Percentiles rank a stretch among this genome's conserved stretches.
These are phyloP conservation scores for Hydropsyche betteni DNA, from an alignment of 2,888 invertebrate genomes.

Conservation along the genomic window DNA sequence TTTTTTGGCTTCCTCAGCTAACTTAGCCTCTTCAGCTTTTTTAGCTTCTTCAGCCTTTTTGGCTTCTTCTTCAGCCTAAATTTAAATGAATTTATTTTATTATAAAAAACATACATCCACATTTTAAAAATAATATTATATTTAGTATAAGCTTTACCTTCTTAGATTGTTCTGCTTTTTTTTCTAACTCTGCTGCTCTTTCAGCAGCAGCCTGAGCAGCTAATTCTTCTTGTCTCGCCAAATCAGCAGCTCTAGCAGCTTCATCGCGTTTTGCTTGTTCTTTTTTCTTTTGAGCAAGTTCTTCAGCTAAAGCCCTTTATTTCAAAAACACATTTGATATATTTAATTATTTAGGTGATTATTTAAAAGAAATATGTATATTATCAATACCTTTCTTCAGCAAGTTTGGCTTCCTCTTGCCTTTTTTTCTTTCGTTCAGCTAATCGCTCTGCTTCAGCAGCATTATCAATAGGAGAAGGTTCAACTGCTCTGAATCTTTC, in stretches of 20 bases:
- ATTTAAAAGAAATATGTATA: not conserved
- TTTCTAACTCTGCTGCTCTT: conserved; percentile 57
- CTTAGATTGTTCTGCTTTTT: conserved; percentile 54
- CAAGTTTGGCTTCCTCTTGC: conserved; percentile 71
- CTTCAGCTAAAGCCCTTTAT: conserved; percentile 66
- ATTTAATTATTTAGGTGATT: conserved; percentile 51
- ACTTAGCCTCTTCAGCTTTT: conserved; percentile 57
- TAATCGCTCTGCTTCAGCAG: conserved; percentile 61
- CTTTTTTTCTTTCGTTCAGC: conserved; percentile 67
- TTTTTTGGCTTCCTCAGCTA: conserved; percentile 63
- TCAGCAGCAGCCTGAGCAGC: conserved; percentile 63
- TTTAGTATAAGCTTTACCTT: conserved; percentile 40
- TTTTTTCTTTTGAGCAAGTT: conserved; percentile 65
- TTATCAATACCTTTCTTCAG: conserved; percentile 66
- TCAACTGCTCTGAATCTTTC: conserved; percentile 69
- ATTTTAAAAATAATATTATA: not conserved
- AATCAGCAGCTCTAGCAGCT: conserved; percentile 64
- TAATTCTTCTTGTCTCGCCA: conserved; percentile 61
- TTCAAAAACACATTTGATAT: not conserved
- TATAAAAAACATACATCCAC: not conserved
- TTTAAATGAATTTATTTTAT: not conserved
- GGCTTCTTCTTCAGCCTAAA: conserved; percentile 51
- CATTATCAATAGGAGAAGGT: conserved; percentile 62
- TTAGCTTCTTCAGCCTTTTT: conserved; percentile 54
- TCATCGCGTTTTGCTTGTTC: conserved; percentile 65